A percentile compares a stretch with the other conserved stretches of the same genome.
Evolutionary conservation across 2,113 vertebrate genomes (phyloP).

Genomic region (Mirounga angustirostris): DNA sequence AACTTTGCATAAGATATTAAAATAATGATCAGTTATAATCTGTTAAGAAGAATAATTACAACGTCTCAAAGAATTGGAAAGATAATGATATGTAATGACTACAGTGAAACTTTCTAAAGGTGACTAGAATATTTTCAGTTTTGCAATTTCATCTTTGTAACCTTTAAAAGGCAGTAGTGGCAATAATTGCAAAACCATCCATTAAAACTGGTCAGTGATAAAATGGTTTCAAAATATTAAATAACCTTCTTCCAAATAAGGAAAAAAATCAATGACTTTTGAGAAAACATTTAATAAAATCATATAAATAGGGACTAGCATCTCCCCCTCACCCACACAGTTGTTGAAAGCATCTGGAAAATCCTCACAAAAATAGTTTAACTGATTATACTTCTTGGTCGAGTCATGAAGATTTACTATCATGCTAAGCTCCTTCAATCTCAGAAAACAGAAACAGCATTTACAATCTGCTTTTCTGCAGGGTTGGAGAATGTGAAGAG

Average conservation of each 20-base stretch:
- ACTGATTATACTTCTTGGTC: background rate
- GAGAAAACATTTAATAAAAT: slow-evolving; percentile 30
- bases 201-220: slow-evolving; percentile 23
- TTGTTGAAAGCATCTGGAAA: slow-evolving; percentile 16
- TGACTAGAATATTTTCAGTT: slow-evolving; percentile 55
- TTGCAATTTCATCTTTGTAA: slow-evolving; percentile 34
- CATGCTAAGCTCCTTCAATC: background rate
- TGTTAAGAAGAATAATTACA: slow-evolving; percentile 15
- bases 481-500: background rate
- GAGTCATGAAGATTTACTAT: slow-evolving; percentile 6
- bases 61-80: slow-evolving; percentile 14
- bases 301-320: background rate
- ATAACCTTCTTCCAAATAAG: slow-evolving; percentile 22
- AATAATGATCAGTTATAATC: slow-evolving; percentile 2
- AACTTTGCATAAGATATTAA: background rate
- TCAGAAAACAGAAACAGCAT: background rate
- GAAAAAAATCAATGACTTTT: slow-evolving; percentile 2
- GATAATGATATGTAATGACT: background rate
- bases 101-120: slow-evolving; percentile 4
- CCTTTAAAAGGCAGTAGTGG: background rate
- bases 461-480: slow-evolving; percentile 21
- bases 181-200: slow-evolving; percentile 12
- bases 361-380: slow-evolving; percentile 43
- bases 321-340: background rate
- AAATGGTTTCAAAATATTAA: slow-evolving; percentile 54